phyloP scores from a whole-genome alignment of 2,888 invertebrate species.

The Tenthredo mesomela region DNA sequence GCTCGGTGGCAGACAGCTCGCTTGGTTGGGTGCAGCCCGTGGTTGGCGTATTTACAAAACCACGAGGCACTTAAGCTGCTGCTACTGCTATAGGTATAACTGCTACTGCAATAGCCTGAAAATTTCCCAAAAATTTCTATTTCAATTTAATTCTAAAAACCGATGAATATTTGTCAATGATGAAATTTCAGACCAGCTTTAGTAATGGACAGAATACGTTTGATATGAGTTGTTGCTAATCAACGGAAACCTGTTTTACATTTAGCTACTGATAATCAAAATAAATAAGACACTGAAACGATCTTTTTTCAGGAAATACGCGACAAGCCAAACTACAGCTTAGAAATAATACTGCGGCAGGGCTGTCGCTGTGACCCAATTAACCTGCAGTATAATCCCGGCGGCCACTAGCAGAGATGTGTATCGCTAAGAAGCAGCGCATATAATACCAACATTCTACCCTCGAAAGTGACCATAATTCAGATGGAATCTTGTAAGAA shows the following conservation, averaged over 20 bases:
- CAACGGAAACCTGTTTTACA: background rate
- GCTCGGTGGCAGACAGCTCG: slow-evolving; percentile 28
- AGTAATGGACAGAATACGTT: background rate
- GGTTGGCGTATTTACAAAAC: slow-evolving; percentile 39
- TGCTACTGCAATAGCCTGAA: background rate
- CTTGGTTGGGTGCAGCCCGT: slow-evolving; percentile 25
- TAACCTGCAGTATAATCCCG: slow-evolving; percentile 53
- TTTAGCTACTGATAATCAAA: background rate
- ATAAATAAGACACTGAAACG: background rate
- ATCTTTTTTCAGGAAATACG: slow-evolving; percentile 29
- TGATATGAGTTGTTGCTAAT: background rate
- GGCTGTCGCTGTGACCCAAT: slow-evolving; percentile 47
- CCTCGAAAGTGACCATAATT: slow-evolving; percentile 47
- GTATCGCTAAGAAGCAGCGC: slow-evolving; percentile 42
- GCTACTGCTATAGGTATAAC: background rate
- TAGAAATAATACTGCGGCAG: slow-evolving; percentile 36
- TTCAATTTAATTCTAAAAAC: background rate
- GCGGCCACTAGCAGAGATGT: slow-evolving; percentile 43
- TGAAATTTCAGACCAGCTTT: background rate
- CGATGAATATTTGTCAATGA: background rate
- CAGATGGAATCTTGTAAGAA: slow-evolving; percentile 47
- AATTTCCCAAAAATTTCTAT: background rate
- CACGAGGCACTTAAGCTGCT: background rate
- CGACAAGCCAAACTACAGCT: slow-evolving; percentile 9
- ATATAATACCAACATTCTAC: slow-evolving; percentile 47